Base-by-base conservation (phyloP, 2,888 invertebrate species). In the Apotomis betuletana region DNA sequence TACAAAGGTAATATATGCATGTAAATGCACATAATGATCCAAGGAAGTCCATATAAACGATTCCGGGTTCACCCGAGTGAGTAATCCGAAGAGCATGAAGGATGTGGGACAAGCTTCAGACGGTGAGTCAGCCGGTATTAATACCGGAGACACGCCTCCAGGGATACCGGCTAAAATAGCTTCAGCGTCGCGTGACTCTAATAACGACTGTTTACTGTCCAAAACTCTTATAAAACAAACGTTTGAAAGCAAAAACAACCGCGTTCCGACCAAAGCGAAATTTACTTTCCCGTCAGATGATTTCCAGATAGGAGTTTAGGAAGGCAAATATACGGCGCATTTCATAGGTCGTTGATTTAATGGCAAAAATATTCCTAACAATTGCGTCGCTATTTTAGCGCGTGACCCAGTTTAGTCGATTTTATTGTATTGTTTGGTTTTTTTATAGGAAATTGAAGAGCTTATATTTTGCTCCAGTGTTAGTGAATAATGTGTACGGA, bases 111-210 rank as follows among this genome's bases (percentile, higher is more conserved):
- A 91, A 90, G 89, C 88, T 89, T 88, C 90, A 92, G 92, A 91
- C 81, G 81, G 85, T 92, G 92, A 92, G 81, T 92, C 92, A 78
- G 84, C 84, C 86, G 81, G 84, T 92, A 92, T 91, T 89, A 89
- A 91, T 91, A 92, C 84, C 89, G 87, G 89, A 90, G 92, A 91
- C 92, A 92, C 92, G 91, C 92, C 92, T 92, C 89, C 90, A 89
- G 90, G 87, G 89, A 85, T 86, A 86, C 84, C 86, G 82, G 83
- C 90, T 82, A 87, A 92, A 92, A 92, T 92, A 92, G 90, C 86
- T 78, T 79, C 83, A 82, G 88, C 88, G 89, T 91, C 91, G 90
- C 90, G 89, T 90, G 90, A 90, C 90, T 90, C 83, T 83, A 81
- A 64, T 64, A 64, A 65, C 55, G 83, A 85, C 86, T 65, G 46